Percentiles rank a stretch among this genome's conserved stretches.
These are phyloP conservation scores for Triplophysa bombifrons DNA, from an alignment of 2,797 vertebrate species.

Conservation along the genomic window DNA sequence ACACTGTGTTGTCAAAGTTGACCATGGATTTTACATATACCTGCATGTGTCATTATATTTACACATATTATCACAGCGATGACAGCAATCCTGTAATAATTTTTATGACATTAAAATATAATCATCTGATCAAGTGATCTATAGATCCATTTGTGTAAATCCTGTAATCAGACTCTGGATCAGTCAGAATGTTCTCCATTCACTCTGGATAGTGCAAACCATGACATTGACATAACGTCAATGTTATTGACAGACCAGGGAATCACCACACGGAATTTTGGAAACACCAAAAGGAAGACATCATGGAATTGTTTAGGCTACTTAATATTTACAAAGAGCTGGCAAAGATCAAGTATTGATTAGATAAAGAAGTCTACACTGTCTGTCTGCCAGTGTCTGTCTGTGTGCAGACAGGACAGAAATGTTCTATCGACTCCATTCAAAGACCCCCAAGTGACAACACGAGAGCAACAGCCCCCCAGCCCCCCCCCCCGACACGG, in stretches of 20 bases:
- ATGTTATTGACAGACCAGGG: constrained; percentile 29
- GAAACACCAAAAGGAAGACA: constrained; percentile 13
- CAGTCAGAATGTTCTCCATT: background rate
- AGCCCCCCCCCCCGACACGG: background rate
- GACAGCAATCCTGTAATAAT: no score
- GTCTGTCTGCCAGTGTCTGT: constrained; percentile 27
- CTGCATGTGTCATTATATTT: no score
- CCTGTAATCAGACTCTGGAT: constrained; percentile 15
- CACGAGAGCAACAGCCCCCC: constrained; percentile 17
- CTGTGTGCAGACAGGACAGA: constrained; percentile 45
- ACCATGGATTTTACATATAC: no score
- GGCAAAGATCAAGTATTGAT: constrained; percentile 23
- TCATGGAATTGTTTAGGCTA: constrained; percentile 24
- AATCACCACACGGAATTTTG: constrained; percentile 23
- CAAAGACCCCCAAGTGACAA: constrained; percentile 52
- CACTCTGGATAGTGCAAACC: constrained; percentile 3
- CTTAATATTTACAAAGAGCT: constrained; percentile 39
- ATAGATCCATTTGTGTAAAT: constrained; percentile 20
- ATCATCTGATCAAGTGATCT: constrained; percentile 16
- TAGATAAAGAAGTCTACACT: constrained; percentile 32
- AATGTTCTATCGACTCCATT: constrained; percentile 45
- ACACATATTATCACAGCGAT: no score
- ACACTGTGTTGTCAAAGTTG: no score
- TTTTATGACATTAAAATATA: background rate
- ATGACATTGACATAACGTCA: constrained; percentile 22